Evolutionary conservation across 2,113 vertebrate genomes (phyloP).

Genomic region (Pteropus alecto): DNA sequence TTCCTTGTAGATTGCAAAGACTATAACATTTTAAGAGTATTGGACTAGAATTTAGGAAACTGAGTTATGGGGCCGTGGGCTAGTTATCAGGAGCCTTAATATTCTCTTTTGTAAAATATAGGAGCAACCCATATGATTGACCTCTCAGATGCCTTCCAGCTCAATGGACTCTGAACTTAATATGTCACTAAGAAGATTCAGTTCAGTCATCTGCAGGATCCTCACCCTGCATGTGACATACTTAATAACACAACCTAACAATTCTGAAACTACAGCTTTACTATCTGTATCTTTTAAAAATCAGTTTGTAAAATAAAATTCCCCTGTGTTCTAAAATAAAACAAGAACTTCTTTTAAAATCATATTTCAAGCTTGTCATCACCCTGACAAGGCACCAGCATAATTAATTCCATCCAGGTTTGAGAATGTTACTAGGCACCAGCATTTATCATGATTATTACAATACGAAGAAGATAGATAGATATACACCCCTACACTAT

Average conservation of each 20-base stretch:
- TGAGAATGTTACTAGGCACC: background rate
- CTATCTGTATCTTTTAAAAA: background rate
- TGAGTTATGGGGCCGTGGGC: background rate
- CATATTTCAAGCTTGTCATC: background rate
- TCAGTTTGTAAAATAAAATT: conserved; percentile 2
- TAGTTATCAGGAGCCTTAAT: background rate
- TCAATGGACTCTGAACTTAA: background rate
- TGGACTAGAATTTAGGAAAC: background rate
- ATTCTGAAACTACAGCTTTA: background rate
- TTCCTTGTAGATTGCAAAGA: background rate
- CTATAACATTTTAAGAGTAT: background rate
- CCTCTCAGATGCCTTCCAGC: background rate
- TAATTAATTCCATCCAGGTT: conserved; percentile 5
- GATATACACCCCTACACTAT: background rate
- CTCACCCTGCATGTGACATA: background rate
- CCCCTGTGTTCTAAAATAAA: background rate
- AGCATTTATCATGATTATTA: background rate
- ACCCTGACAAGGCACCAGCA: background rate
- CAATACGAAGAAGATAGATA: background rate
- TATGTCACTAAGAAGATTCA: background rate
- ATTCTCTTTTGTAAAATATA: background rate
- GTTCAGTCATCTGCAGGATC: background rate
- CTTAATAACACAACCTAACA: background rate
- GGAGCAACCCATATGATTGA: background rate
- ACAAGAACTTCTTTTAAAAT: background rate